Percentiles rank a stretch among this genome's conserved stretches.
Conservation (phyloP, 2,888 invertebrate species). For the Glaucopsyche alexis region DNA sequence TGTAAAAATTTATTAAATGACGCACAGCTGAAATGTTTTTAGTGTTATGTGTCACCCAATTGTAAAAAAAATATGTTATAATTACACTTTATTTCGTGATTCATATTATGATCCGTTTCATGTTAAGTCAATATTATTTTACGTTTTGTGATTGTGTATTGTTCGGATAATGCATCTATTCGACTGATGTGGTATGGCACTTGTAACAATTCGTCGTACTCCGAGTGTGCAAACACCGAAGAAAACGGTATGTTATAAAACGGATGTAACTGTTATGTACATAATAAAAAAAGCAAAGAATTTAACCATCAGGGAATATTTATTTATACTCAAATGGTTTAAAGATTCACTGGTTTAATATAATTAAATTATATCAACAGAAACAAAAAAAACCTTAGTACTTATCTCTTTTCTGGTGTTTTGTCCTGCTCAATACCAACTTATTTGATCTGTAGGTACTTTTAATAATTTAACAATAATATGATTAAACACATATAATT, state of each 20-base stretch:
- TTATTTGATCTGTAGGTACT: not conserved
- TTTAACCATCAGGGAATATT: constrained; percentile 31
- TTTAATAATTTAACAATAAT: not conserved
- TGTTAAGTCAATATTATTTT: constrained; percentile 63
- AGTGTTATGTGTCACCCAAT: constrained; percentile 37
- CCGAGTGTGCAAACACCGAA: constrained; percentile 76
- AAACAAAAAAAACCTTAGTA: not conserved
- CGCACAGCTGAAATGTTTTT: constrained; percentile 29
- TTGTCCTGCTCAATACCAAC: not conserved
- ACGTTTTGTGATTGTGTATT: constrained; percentile 69
- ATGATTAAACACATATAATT: not conserved
- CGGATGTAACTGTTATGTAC: constrained; percentile 47
- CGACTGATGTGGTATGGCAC: constrained; percentile 76
- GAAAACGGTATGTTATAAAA: constrained; percentile 68
- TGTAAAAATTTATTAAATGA: constrained; percentile 11
- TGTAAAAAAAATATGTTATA: constrained; percentile 38
- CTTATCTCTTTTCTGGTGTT: not conserved
- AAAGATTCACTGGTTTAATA: not conserved
- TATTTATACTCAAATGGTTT: not conserved
- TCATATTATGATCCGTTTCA: constrained; percentile 57
- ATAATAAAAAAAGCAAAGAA: constrained; percentile 39
- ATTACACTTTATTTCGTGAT: constrained; percentile 52
- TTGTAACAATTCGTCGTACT: constrained; percentile 77
- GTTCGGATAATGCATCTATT: constrained; percentile 69
- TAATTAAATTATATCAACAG: not conserved